Evolutionary conservation across 2,888 invertebrate genomes (phyloP).

Genomic region (Philereme transversata): DNA sequence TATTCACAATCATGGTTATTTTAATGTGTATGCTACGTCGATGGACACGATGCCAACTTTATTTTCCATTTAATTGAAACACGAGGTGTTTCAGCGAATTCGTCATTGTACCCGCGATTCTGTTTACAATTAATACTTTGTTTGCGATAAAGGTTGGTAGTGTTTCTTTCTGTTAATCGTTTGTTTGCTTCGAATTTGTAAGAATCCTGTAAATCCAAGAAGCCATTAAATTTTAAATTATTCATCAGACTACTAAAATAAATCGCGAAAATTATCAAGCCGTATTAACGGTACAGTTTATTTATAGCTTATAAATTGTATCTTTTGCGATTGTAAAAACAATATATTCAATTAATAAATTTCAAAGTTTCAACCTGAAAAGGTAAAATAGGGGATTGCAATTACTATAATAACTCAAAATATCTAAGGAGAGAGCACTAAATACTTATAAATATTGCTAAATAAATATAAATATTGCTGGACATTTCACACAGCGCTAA

Average conservation of each 20-base stretch:
- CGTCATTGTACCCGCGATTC: slow-evolving; percentile 59
- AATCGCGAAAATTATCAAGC: neutral
- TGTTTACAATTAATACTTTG: slow-evolving; percentile 61
- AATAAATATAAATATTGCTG: no score
- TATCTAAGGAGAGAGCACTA: no score
- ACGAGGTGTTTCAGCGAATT: slow-evolving; percentile 68
- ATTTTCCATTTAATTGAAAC: slow-evolving; percentile 73
- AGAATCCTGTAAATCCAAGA: slow-evolving; percentile 24
- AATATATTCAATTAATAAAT: no score
- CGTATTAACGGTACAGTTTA: no score
- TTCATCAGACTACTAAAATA: neutral
- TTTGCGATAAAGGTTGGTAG: slow-evolving; percentile 48
- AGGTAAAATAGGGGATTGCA: no score
- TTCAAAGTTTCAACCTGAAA: no score
- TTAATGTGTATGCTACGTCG: slow-evolving; percentile 68
- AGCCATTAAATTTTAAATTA: neutral
- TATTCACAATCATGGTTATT: slow-evolving; percentile 66
- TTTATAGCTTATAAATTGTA: neutral
- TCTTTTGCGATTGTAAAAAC: no score
- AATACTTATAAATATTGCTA: no score
- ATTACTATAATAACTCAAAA: no score
- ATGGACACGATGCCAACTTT: slow-evolving; percentile 66
- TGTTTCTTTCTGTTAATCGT: slow-evolving; percentile 15
- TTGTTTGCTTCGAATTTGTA: slow-evolving; percentile 30
- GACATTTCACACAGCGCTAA: no score